phyloP scores from a whole-genome alignment of 1,140 invertebrate genomes.

The Orius insidiosus region DNA sequence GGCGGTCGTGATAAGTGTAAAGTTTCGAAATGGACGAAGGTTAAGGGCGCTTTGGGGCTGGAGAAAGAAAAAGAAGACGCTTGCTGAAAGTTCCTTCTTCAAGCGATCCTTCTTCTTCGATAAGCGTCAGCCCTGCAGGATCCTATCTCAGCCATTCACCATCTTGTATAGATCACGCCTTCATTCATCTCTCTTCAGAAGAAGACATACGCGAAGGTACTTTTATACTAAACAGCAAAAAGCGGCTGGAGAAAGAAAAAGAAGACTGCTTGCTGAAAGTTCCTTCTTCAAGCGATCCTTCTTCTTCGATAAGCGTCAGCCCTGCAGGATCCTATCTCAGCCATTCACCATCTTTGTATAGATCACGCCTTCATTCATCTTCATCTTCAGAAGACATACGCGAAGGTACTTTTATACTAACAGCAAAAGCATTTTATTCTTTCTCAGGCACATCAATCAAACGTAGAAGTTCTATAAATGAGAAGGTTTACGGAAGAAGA shows the following conservation, averaged over 20 bases:
- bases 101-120: conserved; percentile 21
- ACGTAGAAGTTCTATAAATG: neutral
- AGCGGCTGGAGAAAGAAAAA: conserved; percentile 42
- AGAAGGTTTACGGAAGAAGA: conserved; percentile 16
- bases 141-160: conserved; percentile 28
- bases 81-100: conserved; percentile 29
- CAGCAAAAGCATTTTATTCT: neutral
- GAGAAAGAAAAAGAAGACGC: conserved; percentile 35
- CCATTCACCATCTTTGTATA: conserved; percentile 25
- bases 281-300: conserved; percentile 22
- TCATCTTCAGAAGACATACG: conserved; percentile 26
- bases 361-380: conserved; percentile 30
- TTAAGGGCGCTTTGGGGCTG: conserved; percentile 65
- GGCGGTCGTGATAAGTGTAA: conserved; percentile 29
- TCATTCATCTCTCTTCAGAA: conserved; percentile 35
- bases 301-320: conserved; percentile 26
- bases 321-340: conserved; percentile 32
- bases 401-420: conserved; percentile 4
- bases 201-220: conserved; percentile 15
- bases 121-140: conserved; percentile 31
- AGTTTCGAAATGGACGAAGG: conserved; percentile 65
- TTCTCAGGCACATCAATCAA: neutral
- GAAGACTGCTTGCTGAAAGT: conserved; percentile 29
- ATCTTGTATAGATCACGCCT: conserved; percentile 26
- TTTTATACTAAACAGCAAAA: neutral